These are phyloP conservation scores for Pelusios castaneus DNA, from an alignment of 2,113 vertebrate genomes.

Conservation along the genomic window DNA sequence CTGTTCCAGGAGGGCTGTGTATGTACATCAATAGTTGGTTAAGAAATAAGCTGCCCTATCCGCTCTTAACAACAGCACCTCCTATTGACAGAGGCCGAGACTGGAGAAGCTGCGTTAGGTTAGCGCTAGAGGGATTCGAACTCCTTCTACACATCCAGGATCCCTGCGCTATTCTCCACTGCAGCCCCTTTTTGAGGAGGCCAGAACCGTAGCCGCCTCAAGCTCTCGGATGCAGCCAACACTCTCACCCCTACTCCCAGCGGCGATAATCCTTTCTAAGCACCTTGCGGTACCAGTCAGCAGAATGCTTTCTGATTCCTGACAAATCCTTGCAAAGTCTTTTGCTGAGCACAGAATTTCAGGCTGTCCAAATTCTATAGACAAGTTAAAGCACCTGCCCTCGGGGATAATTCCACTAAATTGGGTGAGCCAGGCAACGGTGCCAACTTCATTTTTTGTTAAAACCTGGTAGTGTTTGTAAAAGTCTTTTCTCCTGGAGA, in stretches of 20 bases:
- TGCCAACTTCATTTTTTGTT: constrained; percentile 47
- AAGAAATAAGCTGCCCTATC: not conserved
- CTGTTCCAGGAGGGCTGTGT: not conserved
- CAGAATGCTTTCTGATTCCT: constrained; percentile 51
- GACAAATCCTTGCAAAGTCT: constrained; percentile 68
- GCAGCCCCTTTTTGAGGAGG: not conserved
- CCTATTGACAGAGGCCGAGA: not conserved
- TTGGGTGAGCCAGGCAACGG: not conserved
- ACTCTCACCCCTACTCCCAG: not conserved
- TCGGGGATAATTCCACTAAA: constrained; percentile 54
- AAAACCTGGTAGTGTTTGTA: constrained; percentile 41
- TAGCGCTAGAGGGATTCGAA: not conserved
- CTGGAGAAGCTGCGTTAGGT: not conserved
- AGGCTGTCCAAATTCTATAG: constrained; percentile 30
- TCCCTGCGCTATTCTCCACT: not conserved
- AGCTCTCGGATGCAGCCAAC: not conserved
- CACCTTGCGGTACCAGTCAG: constrained; percentile 50
- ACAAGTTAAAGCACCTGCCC: constrained; percentile 67
- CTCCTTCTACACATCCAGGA: not conserved
- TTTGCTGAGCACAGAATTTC: constrained; percentile 66
- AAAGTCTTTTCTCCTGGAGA: constrained; percentile 28
- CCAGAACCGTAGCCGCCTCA: not conserved
- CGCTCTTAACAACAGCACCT: not conserved
- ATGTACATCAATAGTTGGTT: not conserved
- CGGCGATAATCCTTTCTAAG: constrained; percentile 63